A percentile compares a stretch with the other conserved stretches of the same genome.
Conservation (phyloP, 2,888 invertebrate species). For the Lamellibrachia satsuma region DNA sequence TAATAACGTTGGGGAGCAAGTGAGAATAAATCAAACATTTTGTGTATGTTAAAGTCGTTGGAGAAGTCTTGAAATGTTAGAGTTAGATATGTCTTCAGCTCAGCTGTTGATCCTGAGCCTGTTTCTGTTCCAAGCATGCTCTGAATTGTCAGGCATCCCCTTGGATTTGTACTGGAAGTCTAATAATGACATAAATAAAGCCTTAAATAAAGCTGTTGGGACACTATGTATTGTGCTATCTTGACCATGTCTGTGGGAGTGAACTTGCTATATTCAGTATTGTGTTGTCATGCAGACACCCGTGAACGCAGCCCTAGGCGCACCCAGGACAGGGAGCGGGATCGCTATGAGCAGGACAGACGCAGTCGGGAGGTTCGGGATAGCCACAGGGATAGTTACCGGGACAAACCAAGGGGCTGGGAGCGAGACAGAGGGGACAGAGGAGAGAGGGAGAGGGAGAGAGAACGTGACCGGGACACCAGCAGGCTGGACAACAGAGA, state of each 20-base stretch:
- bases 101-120: too few relatives aligned
- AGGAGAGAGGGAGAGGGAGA: background rate
- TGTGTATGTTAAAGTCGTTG: too few relatives aligned
- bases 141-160: too few relatives aligned
- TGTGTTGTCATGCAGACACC: background rate
- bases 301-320: background rate
- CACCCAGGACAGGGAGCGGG: conserved; percentile 27
- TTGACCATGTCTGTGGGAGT: background rate
- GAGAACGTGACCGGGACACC: conserved; percentile 21
- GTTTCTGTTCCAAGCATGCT: too few relatives aligned
- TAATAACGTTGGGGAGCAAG: too few relatives aligned
- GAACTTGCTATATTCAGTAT: background rate
- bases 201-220: too few relatives aligned
- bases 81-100: too few relatives aligned
- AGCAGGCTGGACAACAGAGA: background rate
- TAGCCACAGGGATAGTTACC: background rate
- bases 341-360: conserved; percentile 1
- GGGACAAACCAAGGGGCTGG: conserved; percentile 23
- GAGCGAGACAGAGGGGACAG: conserved; percentile 21
- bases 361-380: background rate
- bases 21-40: too few relatives aligned
- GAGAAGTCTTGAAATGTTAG: too few relatives aligned
- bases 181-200: background rate
- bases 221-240: background rate
- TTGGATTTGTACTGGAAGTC: background rate